phyloP scores from a whole-genome alignment of 2,888 invertebrate species.

The Noctua fimbriata region DNA sequence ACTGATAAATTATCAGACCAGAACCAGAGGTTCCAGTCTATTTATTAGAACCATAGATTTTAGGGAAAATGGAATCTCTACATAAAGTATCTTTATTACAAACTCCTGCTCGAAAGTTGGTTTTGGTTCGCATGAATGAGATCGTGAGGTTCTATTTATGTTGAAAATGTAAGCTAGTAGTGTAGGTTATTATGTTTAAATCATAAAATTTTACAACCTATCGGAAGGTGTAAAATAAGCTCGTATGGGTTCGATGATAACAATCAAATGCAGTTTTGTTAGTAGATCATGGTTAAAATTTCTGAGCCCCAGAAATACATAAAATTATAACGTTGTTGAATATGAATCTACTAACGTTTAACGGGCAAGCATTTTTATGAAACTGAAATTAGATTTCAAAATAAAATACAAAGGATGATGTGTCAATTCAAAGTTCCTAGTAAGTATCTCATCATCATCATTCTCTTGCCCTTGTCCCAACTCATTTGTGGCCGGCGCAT shows the following conservation, averaged over 20 bases:
- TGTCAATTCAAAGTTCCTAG: slow-evolving; percentile 8
- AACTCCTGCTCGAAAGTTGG: neutral
- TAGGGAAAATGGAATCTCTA: neutral
- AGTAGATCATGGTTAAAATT: slow-evolving; percentile 10
- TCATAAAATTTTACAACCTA: slow-evolving; percentile 38
- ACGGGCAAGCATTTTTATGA: neutral
- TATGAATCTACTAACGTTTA: slow-evolving; percentile 6
- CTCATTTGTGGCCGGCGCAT: no score
- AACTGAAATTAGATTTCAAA: slow-evolving; percentile 5
- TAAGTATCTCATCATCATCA: neutral
- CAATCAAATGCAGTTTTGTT: slow-evolving; percentile 18
- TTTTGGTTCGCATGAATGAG: neutral
- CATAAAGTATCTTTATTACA: neutral
- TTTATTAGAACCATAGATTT: neutral
- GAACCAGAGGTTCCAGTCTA: neutral
- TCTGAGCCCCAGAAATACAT: neutral
- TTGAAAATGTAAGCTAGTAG: slow-evolving; percentile 15
- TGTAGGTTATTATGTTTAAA: slow-evolving; percentile 31
- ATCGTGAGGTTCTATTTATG: neutral
- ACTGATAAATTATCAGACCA: neutral
- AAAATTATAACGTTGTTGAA: slow-evolving; percentile 8
- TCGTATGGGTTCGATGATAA: neutral
- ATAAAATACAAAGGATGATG: slow-evolving; percentile 1
- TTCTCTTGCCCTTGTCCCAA: no score
- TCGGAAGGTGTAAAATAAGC: slow-evolving; percentile 23